Conservation (phyloP, 30 jellyfish, hydroid and myxozoan species). For the Mastigias papua region DNA sequence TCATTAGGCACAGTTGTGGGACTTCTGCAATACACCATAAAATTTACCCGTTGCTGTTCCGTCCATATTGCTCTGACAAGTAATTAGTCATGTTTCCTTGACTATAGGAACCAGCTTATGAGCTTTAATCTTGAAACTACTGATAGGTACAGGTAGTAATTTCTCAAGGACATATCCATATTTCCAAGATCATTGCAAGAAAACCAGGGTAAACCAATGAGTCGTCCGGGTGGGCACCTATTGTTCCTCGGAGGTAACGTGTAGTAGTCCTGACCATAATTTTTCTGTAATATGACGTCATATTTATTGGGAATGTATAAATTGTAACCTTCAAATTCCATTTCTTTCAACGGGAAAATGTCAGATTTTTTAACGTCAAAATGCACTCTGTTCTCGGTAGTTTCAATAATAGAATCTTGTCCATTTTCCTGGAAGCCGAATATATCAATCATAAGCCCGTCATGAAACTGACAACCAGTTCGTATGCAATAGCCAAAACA, state of each 20-base stretch:
- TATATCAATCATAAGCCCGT: constrained; percentile 89
- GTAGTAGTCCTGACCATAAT: constrained; percentile 67
- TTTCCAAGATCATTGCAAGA: constrained; percentile 63
- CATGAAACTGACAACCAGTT: constrained; percentile 85
- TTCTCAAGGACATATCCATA: constrained; percentile 22
- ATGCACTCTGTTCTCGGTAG: constrained; percentile 9
- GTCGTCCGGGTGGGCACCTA: constrained; percentile 76
- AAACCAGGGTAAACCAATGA: constrained; percentile 88
- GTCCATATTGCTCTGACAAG: no score
- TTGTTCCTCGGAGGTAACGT: constrained; percentile 23
- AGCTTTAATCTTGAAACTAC: constrained; percentile 18
- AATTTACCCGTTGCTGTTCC: no score
- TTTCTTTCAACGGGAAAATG: constrained; percentile 77
- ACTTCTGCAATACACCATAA: no score
- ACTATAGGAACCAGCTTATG: constrained; percentile 7
- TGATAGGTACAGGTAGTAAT: constrained; percentile 7
- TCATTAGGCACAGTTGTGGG: no score
- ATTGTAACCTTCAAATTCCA: constrained; percentile 75
- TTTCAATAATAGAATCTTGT: constrained; percentile 21
- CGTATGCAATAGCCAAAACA: constrained; percentile 81
- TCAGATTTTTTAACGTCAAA: constrained; percentile 23
- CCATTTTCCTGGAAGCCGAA: constrained; percentile 64
- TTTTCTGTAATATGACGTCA: constrained; percentile 6
- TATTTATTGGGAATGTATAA: constrained; percentile 68
- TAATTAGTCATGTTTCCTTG: no score